Evolutionary conservation across 2,113 vertebrate genomes (phyloP), one percentile per base, ranked within the genome.

Genomic region (Ornithorhynchus anatinus): DNA sequence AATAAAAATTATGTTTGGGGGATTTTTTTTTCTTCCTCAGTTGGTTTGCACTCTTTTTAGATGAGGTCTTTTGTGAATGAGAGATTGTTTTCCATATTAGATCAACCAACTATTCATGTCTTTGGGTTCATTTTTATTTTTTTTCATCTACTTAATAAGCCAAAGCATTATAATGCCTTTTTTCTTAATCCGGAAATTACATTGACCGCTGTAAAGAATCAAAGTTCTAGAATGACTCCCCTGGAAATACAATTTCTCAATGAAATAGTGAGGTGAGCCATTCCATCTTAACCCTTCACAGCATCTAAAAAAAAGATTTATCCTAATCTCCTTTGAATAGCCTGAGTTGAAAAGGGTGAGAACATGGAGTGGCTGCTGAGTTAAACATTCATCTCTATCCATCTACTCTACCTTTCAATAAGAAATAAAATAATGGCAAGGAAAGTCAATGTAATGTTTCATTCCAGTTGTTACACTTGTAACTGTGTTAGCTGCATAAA

Each of bases 211-310:
- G 0, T 52, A 53, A 74, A 51, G 81, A 85, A 86, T 71, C 37
- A 25, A 15, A 47, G 3, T 37, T 67, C n/a, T 37, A 37, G 19
- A 88, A 75, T 86, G 81, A 71, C 51, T 84, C 9, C 83, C 62
- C 64, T 70, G 63, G 66, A 89, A 76, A 59, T 74, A 61, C 60
- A 67, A 67, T 79, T 86, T 89, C 68, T 61, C 33, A 80, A 64
- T 69, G 71, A 76, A 81, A 79, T 82, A 81, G 71, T 82, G 79
- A 86, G 77, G 75, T 87, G 83, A 82, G 77, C 4, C 67, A 89
- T 87, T 87, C 84, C 69, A 75, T 72, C 82, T 77, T 87, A 86
- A 86, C 79, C 77, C 72, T 86, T 84, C 72, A 72, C 79, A 79
- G 58, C 69, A 77, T 50, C 47, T 75, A 79, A 75, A 87, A 86